Percentiles rank a stretch among this genome's conserved stretches.
phyloP scores from a whole-genome alignment of 1,140 invertebrate genomes.

The Stegodyphus mimosarum region DNA sequence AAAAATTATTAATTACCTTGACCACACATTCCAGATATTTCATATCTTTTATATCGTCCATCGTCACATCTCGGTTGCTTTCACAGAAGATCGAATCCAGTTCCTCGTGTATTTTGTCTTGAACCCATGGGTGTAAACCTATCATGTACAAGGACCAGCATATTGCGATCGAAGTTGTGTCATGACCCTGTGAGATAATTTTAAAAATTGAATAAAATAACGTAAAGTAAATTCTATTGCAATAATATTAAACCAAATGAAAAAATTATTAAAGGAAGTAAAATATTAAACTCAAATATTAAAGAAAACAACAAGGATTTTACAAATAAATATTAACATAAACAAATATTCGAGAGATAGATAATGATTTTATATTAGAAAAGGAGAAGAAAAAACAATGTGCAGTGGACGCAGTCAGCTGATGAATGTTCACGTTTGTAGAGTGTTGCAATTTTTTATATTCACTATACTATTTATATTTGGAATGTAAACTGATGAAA shows the following conservation, averaged over 20 bases:
- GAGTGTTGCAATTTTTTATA: too few species aligned
- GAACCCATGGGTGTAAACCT: conserved; percentile 80
- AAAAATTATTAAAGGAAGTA: background rate
- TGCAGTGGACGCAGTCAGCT: too few species aligned
- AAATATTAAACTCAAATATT: background rate
- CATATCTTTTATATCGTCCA: conserved; percentile 76
- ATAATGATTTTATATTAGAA: too few species aligned
- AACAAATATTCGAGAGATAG: too few species aligned
- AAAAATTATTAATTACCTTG: conserved; percentile 69
- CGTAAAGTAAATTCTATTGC: background rate
- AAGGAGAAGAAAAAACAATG: too few species aligned
- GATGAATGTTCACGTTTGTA: too few species aligned
- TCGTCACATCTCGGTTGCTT: conserved; percentile 69
- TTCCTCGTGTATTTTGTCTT: conserved; percentile 82
- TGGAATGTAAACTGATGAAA: too few species aligned
- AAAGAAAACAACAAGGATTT: too few species aligned
- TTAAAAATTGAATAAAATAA: background rate
- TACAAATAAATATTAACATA: too few species aligned
- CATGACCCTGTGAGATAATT: conserved; percentile 67
- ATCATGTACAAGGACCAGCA: conserved; percentile 77
- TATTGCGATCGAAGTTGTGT: conserved; percentile 72
- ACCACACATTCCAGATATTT: conserved; percentile 77
- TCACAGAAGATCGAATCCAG: conserved; percentile 80
- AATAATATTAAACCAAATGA: background rate
- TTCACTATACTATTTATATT: too few species aligned